Percentiles rank a stretch among this genome's conserved stretches.
Evolutionary conservation across 2,797 vertebrate genomes (phyloP).

Genomic region (Scyliorhinus canicula): DNA sequence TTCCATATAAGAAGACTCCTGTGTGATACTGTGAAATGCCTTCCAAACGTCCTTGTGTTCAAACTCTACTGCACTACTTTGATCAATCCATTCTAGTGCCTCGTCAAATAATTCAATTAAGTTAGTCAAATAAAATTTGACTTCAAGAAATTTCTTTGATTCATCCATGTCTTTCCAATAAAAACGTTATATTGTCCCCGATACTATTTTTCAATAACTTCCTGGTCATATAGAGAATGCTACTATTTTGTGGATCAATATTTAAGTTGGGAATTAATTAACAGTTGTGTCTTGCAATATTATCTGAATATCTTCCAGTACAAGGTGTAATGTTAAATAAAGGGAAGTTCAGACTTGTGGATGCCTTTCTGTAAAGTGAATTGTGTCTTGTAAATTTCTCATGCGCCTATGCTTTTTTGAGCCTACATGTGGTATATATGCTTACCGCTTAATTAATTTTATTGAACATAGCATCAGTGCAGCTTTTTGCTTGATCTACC

Average conservation of each 20-base stretch:
- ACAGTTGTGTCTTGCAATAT: not conserved
- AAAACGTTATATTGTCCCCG: not conserved
- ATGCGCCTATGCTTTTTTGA: not conserved
- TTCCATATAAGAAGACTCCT: not conserved
- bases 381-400: not conserved
- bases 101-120: not conserved
- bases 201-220: not conserved
- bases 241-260: not conserved
- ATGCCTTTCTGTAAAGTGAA: not conserved
- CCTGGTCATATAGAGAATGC: not conserved
- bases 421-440: not conserved
- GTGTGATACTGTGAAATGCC: not conserved
- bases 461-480: not conserved
- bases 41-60: not conserved
- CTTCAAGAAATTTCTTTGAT: not conserved
- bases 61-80: no score
- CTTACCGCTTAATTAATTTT: not conserved
- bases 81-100: not conserved
- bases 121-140: not conserved
- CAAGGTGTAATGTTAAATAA: not conserved
- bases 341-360: not conserved
- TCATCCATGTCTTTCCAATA: not conserved
- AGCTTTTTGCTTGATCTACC: not conserved
- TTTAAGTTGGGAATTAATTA: not conserved
- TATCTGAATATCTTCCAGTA: not conserved